Evolutionary conservation across 1,140 invertebrate genomes (phyloP).

Genomic region (Microplitis mediator): DNA sequence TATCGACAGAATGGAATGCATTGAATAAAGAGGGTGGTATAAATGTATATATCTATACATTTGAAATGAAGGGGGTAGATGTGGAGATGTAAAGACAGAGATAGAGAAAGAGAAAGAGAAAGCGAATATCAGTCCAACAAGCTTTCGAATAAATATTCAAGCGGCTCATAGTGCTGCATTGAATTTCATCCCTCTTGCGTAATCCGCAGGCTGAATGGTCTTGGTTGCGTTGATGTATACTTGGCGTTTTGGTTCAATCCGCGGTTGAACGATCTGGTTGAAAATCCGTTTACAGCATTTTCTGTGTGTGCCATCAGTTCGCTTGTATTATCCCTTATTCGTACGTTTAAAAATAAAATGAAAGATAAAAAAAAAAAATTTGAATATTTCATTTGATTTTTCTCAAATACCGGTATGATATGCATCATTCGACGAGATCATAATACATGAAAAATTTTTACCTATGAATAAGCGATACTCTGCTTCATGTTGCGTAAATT

Average conservation of each 20-base stretch:
- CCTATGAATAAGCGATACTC: too few relatives aligned
- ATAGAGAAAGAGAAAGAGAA: background rate
- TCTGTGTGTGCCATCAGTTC: background rate
- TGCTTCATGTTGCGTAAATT: too few relatives aligned
- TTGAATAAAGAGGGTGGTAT: background rate
- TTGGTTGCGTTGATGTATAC: background rate
- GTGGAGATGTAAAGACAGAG: too few relatives aligned
- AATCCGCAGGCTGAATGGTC: conserved; percentile 4
- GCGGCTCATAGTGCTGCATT: background rate
- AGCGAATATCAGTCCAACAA: background rate
- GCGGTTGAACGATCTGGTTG: background rate
- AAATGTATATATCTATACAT: background rate
- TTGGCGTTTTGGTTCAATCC: background rate
- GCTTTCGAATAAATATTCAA: conserved; percentile 22
- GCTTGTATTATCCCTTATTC: background rate
- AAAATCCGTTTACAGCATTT: background rate
- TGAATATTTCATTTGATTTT: too few relatives aligned
- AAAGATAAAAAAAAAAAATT: too few relatives aligned
- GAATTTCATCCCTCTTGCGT: conserved; percentile 19
- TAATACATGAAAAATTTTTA: too few relatives aligned
- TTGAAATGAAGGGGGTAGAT: background rate
- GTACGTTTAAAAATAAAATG: background rate
- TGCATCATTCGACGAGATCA: too few relatives aligned
- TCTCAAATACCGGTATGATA: too few relatives aligned
- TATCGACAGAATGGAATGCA: too few relatives aligned